A percentile compares a stretch with the other conserved stretches of the same genome.
phyloP scores from a whole-genome alignment of 1,140 invertebrate genomes.

The Paramacrobiotus metropolitanus region DNA sequence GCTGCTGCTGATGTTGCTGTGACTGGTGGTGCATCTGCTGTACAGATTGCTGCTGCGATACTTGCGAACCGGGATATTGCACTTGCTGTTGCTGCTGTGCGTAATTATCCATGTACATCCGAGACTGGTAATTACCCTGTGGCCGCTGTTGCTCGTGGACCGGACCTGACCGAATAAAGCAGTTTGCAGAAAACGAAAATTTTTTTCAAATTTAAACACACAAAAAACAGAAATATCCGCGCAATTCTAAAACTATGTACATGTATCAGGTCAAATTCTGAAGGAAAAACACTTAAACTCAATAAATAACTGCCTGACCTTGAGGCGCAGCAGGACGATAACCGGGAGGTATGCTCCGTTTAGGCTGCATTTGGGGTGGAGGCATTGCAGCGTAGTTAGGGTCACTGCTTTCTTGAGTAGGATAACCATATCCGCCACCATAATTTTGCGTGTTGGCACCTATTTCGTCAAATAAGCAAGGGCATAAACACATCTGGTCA shows the following conservation, averaged over 20 bases:
- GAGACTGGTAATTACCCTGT: not conserved
- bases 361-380: conserved; percentile 3
- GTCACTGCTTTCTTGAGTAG: not conserved
- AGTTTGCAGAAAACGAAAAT: not conserved
- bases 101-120: not conserved
- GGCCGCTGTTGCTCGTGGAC: not conserved
- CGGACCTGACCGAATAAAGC: not conserved
- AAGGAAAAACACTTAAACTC: not conserved
- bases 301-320: not conserved
- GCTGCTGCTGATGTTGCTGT: conserved; percentile 7
- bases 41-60: conserved; percentile 1
- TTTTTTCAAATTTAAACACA: not conserved
- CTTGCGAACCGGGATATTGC: conserved; percentile 6
- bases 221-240: not conserved
- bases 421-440: not conserved
- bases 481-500: not conserved
- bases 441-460: not conserved
- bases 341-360: not conserved
- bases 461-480: not conserved
- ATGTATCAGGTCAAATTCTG: no score
- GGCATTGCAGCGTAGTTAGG: not conserved
- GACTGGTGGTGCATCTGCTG: conserved; percentile 1
- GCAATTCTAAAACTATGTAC: not conserved
- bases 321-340: not conserved
- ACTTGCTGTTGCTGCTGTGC: not conserved